phyloP scores from a whole-genome alignment of 2,113 vertebrate genomes.

The Cinclus mexicanus region DNA sequence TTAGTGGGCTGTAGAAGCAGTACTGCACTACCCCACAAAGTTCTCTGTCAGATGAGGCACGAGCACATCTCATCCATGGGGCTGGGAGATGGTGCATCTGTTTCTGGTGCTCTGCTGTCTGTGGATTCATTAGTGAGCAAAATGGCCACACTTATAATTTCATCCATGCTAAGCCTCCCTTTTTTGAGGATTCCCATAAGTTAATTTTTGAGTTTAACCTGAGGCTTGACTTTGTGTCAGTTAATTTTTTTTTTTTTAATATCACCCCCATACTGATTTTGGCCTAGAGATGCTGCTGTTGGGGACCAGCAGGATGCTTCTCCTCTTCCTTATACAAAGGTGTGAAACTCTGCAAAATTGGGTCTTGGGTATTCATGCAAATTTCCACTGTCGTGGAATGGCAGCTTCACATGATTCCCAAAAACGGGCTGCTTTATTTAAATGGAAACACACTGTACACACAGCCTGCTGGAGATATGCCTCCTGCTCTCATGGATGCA shows the following conservation, averaged over 20 bases:
- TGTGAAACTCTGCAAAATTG: neutral
- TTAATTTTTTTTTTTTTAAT: neutral
- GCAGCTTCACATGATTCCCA: accelerated
- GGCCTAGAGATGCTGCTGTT: neutral
- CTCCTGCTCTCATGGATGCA: too few species aligned
- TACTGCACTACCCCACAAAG: neutral
- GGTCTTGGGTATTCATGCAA: neutral
- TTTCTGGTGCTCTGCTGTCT: neutral
- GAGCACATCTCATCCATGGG: neutral
- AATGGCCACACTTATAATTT: neutral
- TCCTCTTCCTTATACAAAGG: neutral
- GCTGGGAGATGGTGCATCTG: neutral
- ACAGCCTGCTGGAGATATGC: neutral
- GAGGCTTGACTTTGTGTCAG: neutral
- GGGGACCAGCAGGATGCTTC: neutral
- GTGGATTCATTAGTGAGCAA: neutral
- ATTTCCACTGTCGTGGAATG: accelerated
- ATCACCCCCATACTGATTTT: accelerated
- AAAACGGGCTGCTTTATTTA: neutral
- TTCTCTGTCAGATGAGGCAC: neutral
- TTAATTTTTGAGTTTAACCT: neutral
- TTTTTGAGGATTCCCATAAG: neutral
- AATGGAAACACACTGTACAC: neutral
- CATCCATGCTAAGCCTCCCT: neutral
- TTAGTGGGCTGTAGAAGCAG: neutral